phyloP scores from a whole-genome alignment of 2,888 invertebrate genomes.

The Protodeltote pygarga region DNA sequence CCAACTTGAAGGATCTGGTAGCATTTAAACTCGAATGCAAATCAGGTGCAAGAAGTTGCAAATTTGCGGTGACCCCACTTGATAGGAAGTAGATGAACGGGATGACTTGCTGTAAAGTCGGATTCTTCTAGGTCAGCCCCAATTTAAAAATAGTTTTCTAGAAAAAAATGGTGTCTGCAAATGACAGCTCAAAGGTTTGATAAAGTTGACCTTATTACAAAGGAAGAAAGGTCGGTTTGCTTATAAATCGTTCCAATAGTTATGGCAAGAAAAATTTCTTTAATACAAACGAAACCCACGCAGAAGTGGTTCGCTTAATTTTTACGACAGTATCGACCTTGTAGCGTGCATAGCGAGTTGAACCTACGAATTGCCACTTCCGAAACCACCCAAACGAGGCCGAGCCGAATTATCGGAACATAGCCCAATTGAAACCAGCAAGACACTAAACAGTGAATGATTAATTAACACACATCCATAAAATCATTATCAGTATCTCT shows the following conservation, averaged over 20 bases:
- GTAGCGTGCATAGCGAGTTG: constrained; percentile 60
- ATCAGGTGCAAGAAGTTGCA: too few relatives aligned
- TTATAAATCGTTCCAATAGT: constrained; percentile 7
- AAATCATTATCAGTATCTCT: constrained; percentile 8
- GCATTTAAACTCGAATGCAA: too few relatives aligned
- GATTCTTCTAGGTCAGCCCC: too few relatives aligned
- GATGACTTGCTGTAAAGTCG: too few relatives aligned
- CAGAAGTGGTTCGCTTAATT: constrained; percentile 34
- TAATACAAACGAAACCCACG: constrained; percentile 37
- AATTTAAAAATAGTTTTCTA: too few relatives aligned
- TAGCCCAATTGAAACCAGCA: constrained; percentile 40
- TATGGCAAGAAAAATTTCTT: constrained; percentile 25
- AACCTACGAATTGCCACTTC: constrained; percentile 73
- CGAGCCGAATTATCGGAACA: constrained; percentile 53
- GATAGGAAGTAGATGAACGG: too few relatives aligned
- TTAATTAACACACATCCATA: constrained; percentile 20
- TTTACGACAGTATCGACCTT: constrained; percentile 63
- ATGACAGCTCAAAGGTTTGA: too few relatives aligned
- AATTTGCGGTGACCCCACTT: too few relatives aligned
- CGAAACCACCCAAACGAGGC: constrained; percentile 68
- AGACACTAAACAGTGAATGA: constrained; percentile 19
- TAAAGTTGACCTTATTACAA: constrained; percentile 6
- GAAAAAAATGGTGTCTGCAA: too few relatives aligned
- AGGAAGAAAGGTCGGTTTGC: constrained; percentile 22
- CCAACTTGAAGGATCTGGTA: neutral